Evolutionary conservation across 2,113 vertebrate genomes (phyloP).

Genomic region (Craseonycteris thonglongyai): DNA sequence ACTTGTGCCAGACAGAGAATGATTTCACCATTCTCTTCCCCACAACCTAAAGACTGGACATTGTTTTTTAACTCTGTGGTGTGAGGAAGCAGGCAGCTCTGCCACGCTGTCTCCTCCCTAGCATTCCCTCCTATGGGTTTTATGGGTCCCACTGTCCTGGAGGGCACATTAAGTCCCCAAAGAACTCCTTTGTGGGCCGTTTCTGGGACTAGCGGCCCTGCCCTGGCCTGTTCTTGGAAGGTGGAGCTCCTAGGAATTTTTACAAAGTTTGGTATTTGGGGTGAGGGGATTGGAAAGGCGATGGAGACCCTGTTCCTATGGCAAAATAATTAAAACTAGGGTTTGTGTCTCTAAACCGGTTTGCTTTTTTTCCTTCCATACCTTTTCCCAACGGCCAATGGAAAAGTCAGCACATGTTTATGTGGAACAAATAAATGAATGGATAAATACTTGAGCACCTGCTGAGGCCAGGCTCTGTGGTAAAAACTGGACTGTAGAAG

Average conservation of each 20-base stretch:
- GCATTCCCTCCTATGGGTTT: constrained; percentile 5
- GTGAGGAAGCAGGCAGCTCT: constrained; percentile 29
- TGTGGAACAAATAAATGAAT: neutral
- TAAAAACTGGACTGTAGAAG: neutral
- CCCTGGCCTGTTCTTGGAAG: constrained; percentile 20
- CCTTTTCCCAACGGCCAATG: neutral
- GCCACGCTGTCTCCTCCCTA: constrained; percentile 29
- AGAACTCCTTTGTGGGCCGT: constrained; percentile 42
- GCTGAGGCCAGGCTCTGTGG: neutral
- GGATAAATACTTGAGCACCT: neutral
- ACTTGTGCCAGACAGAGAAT: constrained; percentile 66
- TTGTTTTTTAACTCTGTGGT: constrained; percentile 48
- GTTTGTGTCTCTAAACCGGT: neutral
- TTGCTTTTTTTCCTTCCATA: neutral
- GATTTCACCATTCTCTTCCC: constrained; percentile 61
- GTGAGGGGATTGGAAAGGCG: neutral
- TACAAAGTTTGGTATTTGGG: constrained; percentile 17
- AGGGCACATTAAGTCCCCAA: constrained; percentile 53
- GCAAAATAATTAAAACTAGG: neutral
- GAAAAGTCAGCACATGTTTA: neutral
- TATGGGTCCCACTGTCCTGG: constrained; percentile 43
- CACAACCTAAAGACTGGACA: constrained; percentile 50
- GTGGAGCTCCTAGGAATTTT: neutral
- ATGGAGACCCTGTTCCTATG: neutral
- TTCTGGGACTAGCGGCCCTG: neutral